phyloP scores from a whole-genome alignment of 2,888 invertebrate species.

The Amiota minor region DNA sequence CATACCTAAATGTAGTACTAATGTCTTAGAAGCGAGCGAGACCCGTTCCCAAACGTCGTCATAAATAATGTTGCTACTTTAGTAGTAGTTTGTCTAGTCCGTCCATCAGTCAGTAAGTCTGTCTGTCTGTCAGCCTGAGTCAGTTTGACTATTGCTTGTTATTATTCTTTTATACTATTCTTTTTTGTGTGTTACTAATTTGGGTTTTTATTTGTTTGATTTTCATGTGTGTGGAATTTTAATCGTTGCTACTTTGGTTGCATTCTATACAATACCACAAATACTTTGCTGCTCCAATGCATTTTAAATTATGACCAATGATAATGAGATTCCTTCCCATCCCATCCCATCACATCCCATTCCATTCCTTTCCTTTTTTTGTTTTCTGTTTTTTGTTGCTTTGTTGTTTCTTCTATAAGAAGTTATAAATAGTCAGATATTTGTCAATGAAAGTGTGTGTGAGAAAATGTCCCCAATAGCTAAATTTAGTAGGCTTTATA shows the following conservation, averaged over 20 bases:
- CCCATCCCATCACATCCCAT: neutral
- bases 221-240: conserved; percentile 57
- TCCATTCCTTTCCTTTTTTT: conserved; percentile 16
- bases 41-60: conserved; percentile 22
- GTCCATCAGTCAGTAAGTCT: no score
- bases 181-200: conserved; percentile 68
- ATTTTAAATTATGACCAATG: conserved; percentile 63
- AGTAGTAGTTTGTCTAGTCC: conserved; percentile 19
- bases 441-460: conserved; percentile 23
- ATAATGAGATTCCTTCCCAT: conserved; percentile 42
- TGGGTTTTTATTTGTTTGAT: conserved; percentile 54
- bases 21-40: no score
- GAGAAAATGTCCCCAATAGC: conserved; percentile 22
- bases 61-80: conserved; percentile 65
- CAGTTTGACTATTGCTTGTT: neutral
- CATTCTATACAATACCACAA: no score
- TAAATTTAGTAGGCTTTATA: neutral
- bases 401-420: conserved; percentile 37
- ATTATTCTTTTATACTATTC: neutral
- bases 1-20: no score
- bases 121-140: no score
- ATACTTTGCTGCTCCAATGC: conserved; percentile 37
- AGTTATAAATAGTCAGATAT: conserved; percentile 17
- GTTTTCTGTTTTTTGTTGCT: conserved; percentile 36
- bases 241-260: conserved; percentile 44